Percentiles rank a stretch among this genome's conserved stretches.
Evolutionary conservation across 2,888 invertebrate species (phyloP).

Genomic region (Cosmopolites sordidus): DNA sequence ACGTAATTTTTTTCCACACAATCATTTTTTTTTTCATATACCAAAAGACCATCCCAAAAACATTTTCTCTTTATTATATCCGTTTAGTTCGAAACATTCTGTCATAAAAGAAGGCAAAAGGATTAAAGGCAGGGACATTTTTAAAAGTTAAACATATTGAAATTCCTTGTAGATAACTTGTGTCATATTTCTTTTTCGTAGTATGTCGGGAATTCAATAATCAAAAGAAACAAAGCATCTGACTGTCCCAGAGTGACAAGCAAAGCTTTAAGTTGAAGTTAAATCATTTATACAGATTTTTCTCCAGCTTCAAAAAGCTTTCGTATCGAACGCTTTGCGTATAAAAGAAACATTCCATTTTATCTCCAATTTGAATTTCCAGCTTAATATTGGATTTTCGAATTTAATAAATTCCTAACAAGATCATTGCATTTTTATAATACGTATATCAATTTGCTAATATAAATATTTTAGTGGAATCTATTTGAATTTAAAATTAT

Average conservation of each 20-base stretch:
- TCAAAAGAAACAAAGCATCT: constrained; percentile 42
- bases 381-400: neutral
- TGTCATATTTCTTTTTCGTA: constrained; percentile 39
- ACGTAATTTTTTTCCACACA: too few relatives aligned
- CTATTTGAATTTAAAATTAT: too few relatives aligned
- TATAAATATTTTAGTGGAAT: too few relatives aligned
- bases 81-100: too few relatives aligned
- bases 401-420: neutral
- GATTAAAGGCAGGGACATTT: constrained; percentile 8
- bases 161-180: constrained; percentile 25
- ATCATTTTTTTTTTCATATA: too few relatives aligned
- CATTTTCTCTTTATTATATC: too few relatives aligned
- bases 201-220: constrained; percentile 41
- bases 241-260: constrained; percentile 22
- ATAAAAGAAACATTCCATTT: constrained; percentile 8
- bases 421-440: neutral
- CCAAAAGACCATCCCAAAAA: too few relatives aligned
- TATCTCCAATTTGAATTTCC: neutral
- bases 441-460: too few relatives aligned
- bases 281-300: constrained; percentile 25
- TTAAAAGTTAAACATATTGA: constrained; percentile 22
- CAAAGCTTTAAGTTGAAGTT: constrained; percentile 24
- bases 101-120: constrained; percentile 5
- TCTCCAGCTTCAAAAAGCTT: constrained; percentile 5
- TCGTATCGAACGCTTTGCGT: neutral